Conservation (phyloP, 2,113 vertebrate species). For the Dipodomys spectabilis region DNA sequence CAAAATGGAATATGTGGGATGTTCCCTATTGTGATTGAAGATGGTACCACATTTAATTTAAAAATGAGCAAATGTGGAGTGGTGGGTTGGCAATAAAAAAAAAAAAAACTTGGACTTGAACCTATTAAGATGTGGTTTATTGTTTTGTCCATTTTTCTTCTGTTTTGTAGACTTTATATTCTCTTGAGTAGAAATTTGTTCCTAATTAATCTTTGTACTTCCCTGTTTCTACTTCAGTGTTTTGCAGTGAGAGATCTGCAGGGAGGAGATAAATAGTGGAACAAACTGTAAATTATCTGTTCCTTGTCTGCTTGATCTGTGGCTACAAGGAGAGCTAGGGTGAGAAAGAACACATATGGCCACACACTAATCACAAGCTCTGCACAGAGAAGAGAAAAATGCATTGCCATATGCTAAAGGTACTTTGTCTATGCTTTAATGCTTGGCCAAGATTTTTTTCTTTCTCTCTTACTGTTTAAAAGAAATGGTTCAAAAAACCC, state of each 20-base stretch:
- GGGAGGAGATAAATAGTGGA: background rate
- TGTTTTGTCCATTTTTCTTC: background rate
- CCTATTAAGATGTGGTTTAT: background rate
- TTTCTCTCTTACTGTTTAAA: background rate
- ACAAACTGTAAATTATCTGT: background rate
- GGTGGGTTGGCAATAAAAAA: background rate
- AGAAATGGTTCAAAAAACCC: background rate
- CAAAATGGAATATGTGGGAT: background rate
- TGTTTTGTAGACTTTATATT: background rate
- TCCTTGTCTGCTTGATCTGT: background rate
- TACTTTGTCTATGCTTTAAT: background rate
- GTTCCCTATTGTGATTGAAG: background rate
- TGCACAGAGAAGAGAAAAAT: constrained; percentile 13
- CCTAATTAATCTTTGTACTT: constrained; percentile 38
- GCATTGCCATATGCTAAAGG: constrained; percentile 29
- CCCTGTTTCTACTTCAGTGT: constrained; percentile 12
- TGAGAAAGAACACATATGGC: constrained; percentile 54
- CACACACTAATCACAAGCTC: constrained; percentile 2
- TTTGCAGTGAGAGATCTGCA: background rate
- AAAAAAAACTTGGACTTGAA: background rate
- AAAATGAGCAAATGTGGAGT: background rate
- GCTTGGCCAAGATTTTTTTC: background rate
- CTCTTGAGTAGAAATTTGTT: background rate
- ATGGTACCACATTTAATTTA: background rate
- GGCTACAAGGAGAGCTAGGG: background rate